Percentiles rank a stretch among this genome's conserved stretches.
Evolutionary conservation across 1,140 invertebrate species (phyloP).

Genomic region (Rhizoglyphus robini): DNA sequence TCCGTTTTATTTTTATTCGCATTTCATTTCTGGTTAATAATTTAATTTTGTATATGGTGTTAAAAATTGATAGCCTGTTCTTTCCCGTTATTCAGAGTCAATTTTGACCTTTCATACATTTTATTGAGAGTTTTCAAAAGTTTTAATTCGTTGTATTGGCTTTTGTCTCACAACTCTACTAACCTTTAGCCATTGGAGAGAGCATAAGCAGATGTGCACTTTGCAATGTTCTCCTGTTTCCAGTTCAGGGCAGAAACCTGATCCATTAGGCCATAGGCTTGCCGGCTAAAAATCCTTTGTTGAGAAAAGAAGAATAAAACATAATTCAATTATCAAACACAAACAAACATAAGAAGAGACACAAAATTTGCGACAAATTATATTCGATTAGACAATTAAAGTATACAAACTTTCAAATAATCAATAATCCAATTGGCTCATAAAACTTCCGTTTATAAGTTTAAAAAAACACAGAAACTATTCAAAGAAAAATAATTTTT

Average conservation of each 20-base stretch:
- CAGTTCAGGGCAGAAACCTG: slow-evolving; percentile 82
- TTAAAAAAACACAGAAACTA: not conserved
- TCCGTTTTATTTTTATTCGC: no score
- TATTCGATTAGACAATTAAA: not conserved
- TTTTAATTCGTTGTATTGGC: no score
- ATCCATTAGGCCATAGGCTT: slow-evolving; percentile 89
- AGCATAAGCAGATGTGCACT: slow-evolving; percentile 80
- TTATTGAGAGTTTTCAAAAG: not conserved
- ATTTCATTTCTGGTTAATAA: not conserved
- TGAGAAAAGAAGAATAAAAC: not conserved
- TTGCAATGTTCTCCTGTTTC: slow-evolving; percentile 82
- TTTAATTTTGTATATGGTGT: not conserved
- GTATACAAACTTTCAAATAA: not conserved
- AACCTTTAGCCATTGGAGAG: slow-evolving; percentile 79
- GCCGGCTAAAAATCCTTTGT: slow-evolving; percentile 35
- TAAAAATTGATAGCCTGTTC: not conserved
- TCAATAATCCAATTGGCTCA: not conserved
- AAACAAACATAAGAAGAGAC: not conserved
- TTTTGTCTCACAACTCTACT: no score
- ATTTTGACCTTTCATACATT: no score
- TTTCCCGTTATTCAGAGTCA: no score
- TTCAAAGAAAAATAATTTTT: no score
- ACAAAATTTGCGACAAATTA: not conserved
- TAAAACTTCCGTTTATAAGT: not conserved
- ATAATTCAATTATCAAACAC: not conserved